phyloP scores from a whole-genome alignment of 2,113 vertebrate species.

The Pseudopodoces humilis region DNA sequence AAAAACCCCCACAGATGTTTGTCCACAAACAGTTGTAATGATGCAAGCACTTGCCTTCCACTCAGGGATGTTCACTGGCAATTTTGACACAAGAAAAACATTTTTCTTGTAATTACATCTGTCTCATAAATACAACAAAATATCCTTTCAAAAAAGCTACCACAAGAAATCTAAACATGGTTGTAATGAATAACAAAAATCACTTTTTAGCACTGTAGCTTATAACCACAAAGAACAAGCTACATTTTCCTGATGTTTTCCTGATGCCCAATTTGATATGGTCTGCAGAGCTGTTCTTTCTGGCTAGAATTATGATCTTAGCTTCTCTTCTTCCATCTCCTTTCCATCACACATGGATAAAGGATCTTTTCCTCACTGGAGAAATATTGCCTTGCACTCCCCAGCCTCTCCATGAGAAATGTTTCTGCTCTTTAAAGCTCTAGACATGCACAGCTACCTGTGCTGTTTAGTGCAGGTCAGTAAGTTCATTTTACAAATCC shows the following conservation, averaged over 20 bases:
- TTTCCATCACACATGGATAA: neutral
- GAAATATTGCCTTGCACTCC: neutral
- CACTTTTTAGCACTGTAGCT: neutral
- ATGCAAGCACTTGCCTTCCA: neutral
- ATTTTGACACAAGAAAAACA: neutral
- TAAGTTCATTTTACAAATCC: neutral
- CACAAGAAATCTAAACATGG: neutral
- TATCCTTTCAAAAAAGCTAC: neutral
- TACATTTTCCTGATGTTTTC: neutral
- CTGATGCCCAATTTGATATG: neutral
- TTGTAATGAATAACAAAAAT: neutral
- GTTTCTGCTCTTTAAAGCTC: neutral
- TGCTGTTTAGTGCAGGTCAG: neutral
- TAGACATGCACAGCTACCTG: neutral
- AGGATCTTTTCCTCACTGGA: neutral
- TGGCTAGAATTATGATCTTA: neutral
- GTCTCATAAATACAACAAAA: neutral
- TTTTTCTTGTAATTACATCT: neutral
- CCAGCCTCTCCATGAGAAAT: neutral
- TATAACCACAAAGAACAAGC: neutral
- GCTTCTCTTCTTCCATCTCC: neutral
- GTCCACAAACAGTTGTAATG: neutral
- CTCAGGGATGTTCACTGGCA: neutral
- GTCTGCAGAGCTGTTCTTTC: neutral
- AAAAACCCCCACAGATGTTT: fast-evolving